Evolutionary conservation across 2,113 vertebrate species (phyloP).

Genomic region (Turnix velox): DNA sequence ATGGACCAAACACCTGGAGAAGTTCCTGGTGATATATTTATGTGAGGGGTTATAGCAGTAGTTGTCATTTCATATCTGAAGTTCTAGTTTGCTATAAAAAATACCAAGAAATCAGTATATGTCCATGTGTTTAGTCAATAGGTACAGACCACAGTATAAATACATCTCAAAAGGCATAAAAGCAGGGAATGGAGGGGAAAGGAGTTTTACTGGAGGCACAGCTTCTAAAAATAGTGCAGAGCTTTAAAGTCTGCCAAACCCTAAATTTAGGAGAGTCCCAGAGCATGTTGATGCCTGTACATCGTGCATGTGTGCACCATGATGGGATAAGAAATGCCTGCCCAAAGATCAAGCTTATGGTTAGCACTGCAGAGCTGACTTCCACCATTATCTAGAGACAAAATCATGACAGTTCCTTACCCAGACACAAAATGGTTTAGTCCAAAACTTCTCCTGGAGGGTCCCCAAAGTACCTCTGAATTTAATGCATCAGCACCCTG

Average conservation of each 20-base stretch:
- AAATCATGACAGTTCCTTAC: not conserved
- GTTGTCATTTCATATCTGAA: not conserved
- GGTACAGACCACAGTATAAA: not conserved
- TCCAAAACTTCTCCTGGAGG: not conserved
- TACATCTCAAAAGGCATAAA: not conserved
- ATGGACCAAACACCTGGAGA: not conserved
- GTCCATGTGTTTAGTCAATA: not conserved
- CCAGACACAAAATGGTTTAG: not conserved
- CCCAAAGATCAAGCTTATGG: not conserved
- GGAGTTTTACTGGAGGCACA: not conserved
- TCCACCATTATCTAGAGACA: not conserved
- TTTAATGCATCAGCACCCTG: not conserved
- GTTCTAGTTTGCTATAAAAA: not conserved
- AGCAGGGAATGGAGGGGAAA: not conserved
- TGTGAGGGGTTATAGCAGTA: not conserved
- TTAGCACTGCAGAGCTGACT: not conserved
- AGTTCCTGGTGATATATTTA: not conserved
- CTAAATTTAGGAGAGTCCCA: slow-evolving; percentile 23
- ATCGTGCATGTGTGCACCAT: not conserved
- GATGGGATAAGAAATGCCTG: not conserved
- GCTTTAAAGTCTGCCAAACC: not conserved
- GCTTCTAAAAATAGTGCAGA: slow-evolving; percentile 21
- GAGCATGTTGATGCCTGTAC: not conserved
- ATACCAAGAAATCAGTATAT: not conserved
- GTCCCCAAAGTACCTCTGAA: not conserved